phyloP scores from a whole-genome alignment of 2,113 vertebrate genomes.

The Prochilodus magdalenae region DNA sequence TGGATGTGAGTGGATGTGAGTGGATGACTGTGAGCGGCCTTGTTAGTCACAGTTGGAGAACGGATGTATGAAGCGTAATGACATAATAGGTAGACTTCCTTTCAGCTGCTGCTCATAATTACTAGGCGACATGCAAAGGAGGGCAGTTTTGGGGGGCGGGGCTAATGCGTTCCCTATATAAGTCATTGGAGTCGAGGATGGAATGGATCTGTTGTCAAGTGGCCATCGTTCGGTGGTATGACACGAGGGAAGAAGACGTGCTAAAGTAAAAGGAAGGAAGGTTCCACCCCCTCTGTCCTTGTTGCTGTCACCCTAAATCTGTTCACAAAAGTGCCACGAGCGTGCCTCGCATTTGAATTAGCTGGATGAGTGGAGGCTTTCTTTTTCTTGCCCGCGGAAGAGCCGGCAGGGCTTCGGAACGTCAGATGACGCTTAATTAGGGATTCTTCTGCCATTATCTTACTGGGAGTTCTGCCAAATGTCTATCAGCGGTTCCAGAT shows the following conservation, averaged over 20 bases:
- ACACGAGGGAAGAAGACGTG: constrained; percentile 49
- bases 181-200: neutral
- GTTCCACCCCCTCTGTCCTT: constrained; percentile 44
- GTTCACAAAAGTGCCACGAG: constrained; percentile 65
- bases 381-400: constrained; percentile 44
- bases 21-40: neutral
- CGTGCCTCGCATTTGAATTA: constrained; percentile 61
- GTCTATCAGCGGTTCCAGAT: constrained; percentile 44
- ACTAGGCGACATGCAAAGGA: neutral
- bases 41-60: neutral
- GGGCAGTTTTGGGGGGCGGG: neutral
- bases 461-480: constrained; percentile 58
- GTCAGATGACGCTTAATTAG: constrained; percentile 68
- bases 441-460: constrained; percentile 62
- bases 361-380: constrained; percentile 57
- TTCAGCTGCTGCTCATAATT: neutral
- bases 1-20: neutral
- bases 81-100: constrained; percentile 7
- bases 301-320: constrained; percentile 67
- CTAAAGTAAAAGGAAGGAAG: constrained; percentile 13
- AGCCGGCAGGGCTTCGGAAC: constrained; percentile 54
- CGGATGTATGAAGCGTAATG: constrained; percentile 10
- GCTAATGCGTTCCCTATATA: neutral
- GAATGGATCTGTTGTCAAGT: neutral
- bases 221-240: neutral